phyloP scores from a whole-genome alignment of 2,113 vertebrate genomes.

The Pedionomus torquatus region DNA sequence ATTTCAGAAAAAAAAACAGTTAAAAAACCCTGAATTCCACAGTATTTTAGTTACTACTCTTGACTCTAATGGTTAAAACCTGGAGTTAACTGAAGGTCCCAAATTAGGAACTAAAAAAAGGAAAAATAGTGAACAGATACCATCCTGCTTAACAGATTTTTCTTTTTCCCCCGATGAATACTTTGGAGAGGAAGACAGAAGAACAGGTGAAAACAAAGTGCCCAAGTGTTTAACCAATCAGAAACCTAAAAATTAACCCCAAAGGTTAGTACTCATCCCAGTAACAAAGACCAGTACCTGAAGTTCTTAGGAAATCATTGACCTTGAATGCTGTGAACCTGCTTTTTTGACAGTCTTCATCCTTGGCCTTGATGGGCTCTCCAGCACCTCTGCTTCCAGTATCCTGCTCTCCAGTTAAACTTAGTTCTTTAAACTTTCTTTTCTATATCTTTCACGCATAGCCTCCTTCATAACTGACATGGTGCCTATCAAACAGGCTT shows the following conservation, averaged over 20 bases:
- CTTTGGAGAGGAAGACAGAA: background rate
- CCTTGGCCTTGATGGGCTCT: background rate
- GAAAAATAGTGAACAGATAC: background rate
- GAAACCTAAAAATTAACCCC: background rate
- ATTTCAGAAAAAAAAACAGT: background rate
- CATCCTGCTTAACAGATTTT: background rate
- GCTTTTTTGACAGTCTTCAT: background rate
- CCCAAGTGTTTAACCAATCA: background rate
- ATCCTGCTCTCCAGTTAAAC: background rate
- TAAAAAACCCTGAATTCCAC: background rate
- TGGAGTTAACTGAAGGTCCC: background rate
- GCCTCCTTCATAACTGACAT: background rate
- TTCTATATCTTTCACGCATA: background rate
- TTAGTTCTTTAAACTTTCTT: background rate
- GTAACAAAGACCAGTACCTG: background rate
- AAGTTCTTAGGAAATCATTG: background rate
- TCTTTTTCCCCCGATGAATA: background rate
- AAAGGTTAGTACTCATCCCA: background rate
- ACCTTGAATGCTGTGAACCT: background rate
- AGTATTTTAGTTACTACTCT: background rate
- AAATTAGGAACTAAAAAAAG: background rate
- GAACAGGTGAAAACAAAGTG: background rate
- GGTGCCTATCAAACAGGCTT: background rate
- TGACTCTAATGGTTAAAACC: background rate
- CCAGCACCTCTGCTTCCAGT: fast-evolving